These are phyloP conservation scores for Hormiphora californensis DNA, from an alignment of 37 sponge, comb jelly and placozoan species.

Conservation along the genomic window DNA sequence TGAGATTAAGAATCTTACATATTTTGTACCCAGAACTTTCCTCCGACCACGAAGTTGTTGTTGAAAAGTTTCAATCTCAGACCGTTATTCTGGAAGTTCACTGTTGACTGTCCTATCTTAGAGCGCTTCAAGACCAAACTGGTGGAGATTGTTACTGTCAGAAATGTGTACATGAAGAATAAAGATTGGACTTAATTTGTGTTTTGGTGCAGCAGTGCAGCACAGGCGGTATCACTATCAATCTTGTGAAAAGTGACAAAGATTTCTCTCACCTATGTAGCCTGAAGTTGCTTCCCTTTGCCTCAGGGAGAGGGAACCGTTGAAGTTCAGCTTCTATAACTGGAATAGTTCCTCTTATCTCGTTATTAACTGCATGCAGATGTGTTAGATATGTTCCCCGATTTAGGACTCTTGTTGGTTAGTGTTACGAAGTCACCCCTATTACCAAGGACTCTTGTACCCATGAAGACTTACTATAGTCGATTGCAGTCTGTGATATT, in stretches of 20 bases:
- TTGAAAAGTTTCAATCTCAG: background rate
- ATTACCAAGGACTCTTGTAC: too few relatives aligned
- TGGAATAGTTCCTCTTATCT: background rate
- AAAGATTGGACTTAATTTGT: too few relatives aligned
- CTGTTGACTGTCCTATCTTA: background rate
- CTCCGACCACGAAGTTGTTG: conserved; percentile 3
- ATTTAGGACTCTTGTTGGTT: too few relatives aligned
- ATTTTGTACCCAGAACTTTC: background rate
- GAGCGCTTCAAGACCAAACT: background rate
- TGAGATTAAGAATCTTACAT: background rate
- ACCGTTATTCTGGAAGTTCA: conserved; percentile 2
- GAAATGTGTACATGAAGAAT: too few relatives aligned
- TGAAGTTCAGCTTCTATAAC: background rate
- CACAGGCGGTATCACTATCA: background rate
- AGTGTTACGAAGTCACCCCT: too few relatives aligned
- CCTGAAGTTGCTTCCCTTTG: background rate
- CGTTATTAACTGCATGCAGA: conserved; percentile 10
- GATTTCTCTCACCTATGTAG: background rate
- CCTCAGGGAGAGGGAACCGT: background rate
- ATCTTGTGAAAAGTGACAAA: background rate
- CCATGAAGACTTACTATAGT: too few relatives aligned
- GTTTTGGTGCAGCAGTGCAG: too few relatives aligned
- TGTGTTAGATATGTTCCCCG: too few relatives aligned
- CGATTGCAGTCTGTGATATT: background rate
- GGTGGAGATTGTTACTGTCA: background rate